Evolutionary conservation across 2,888 invertebrate species (phyloP).

Genomic region (Euplexia lucipara): DNA sequence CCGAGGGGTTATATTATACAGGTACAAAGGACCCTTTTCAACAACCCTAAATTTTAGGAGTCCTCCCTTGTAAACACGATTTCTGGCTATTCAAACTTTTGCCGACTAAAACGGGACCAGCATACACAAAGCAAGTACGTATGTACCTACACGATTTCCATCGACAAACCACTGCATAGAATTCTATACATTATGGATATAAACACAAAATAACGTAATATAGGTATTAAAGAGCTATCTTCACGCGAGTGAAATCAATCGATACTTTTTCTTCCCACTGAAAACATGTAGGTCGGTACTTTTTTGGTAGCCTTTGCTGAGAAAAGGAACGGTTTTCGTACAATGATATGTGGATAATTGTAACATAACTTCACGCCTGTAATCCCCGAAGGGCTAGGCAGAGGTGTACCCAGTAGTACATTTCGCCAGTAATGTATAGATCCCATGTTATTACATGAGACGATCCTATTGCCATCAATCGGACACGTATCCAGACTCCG

Average conservation of each 20-base stretch:
- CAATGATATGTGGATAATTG: neutral
- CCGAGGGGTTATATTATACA: neutral
- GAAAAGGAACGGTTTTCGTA: slow-evolving; percentile 15
- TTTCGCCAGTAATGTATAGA: too few species aligned
- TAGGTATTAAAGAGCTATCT: neutral
- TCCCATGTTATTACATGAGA: too few species aligned
- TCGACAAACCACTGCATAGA: too few species aligned
- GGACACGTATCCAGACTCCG: too few species aligned
- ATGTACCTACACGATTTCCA: too few species aligned
- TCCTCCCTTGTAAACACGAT: slow-evolving; percentile 23
- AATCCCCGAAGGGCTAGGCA: too few species aligned
- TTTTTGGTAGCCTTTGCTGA: slow-evolving; percentile 19
- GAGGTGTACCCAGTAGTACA: too few species aligned
- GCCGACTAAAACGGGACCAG: neutral
- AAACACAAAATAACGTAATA: neutral
- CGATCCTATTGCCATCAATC: too few species aligned
- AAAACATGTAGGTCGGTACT: neutral
- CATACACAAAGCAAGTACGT: neutral
- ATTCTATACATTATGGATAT: too few species aligned
- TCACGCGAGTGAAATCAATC: slow-evolving; percentile 7
- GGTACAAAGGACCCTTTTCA: slow-evolving; percentile 42
- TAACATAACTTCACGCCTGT: too few species aligned
- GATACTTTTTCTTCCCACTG: slow-evolving; percentile 13
- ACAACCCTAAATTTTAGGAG: slow-evolving; percentile 5
- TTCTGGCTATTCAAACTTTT: slow-evolving; percentile 28